Base-by-base conservation (phyloP, 2,888 invertebrate genomes). In the Diploptera punctata region DNA sequence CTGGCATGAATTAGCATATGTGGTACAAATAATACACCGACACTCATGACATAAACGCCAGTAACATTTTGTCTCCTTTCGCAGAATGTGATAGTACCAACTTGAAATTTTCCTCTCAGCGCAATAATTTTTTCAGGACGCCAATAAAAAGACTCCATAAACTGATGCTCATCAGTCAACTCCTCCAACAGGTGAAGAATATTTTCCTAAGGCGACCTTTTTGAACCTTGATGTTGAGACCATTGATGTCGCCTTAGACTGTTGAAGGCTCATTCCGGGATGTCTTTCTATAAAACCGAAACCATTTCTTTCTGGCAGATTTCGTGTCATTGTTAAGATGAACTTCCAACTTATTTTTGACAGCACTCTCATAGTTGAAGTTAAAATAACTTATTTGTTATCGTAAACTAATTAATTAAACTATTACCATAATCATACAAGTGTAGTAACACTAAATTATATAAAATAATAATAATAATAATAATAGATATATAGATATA, bases 61-160 rank as follows among this genome's bases (percentile, higher is more conserved):
- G 57, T 57, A 26, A 67, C 49, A 26, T 67, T 67, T 43, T 67
- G 52, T 18, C 67, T 52, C 13, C 49, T 19, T n/a, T 67, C 67
- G n/a, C 67, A 67, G 29, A n/a, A 26, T n/a, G 43, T 47, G n/a
- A 67, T 49, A 10, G 67, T 26, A 26, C 67, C 52, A 24, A 67
- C 67, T 29, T 49, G 67, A 26, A 43, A 44, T 67, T 67, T 67
- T n/a, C 67, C 67, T 29, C 29, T 67, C 52, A 24, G 44, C 21
- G 67, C 67, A 10, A 47, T 52, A n/a, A 67, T 67, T 49, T 47
- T 67, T n/a, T 67, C 49, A 3, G 67, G 67, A 49, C 52, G 49
- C 19, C 49, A 52, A 21, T n/a, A n/a, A n/a, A n/a, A n/a, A n/a
- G 38, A 47, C 38, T 49, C 38, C 24, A 44, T 43, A 19, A 43